Evolutionary conservation across 2,113 vertebrate genomes (phyloP).

Genomic region (Dendropsophus ebraccatus): DNA sequence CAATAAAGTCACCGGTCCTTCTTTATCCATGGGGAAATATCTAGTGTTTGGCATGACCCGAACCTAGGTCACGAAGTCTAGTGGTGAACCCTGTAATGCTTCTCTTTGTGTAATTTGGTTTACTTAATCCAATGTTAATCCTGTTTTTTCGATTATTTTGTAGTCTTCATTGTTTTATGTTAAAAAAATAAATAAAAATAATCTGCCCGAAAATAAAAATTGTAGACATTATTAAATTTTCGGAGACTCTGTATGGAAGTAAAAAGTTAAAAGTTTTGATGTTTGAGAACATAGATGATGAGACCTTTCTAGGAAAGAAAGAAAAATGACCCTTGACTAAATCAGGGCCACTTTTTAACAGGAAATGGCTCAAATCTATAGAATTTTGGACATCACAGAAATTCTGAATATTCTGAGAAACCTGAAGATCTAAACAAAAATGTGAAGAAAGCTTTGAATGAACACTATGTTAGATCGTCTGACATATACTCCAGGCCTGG

Average conservation of each 20-base stretch:
- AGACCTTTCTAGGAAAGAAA: neutral
- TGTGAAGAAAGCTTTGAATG: too few species aligned
- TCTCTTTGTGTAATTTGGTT: neutral
- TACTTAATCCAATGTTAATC: neutral
- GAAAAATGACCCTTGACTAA: neutral
- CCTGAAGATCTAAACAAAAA: neutral
- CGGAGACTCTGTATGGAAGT: neutral
- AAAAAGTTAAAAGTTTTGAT: neutral
- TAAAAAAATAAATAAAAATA: neutral
- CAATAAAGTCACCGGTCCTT: neutral
- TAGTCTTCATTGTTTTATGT: neutral
- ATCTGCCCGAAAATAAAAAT: neutral
- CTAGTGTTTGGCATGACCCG: neutral
- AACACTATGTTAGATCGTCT: too few species aligned
- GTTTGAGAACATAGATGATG: neutral
- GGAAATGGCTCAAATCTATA: neutral
- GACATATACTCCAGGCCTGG: too few species aligned
- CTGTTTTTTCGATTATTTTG: neutral
- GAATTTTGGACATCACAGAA: neutral
- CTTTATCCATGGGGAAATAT: neutral
- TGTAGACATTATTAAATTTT: neutral
- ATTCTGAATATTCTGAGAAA: neutral
- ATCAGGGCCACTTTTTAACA: neutral
- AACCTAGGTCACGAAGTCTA: neutral
- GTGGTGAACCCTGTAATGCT: neutral